Conservation (phyloP, 2,113 vertebrate species). For the Cebus imitator region DNA sequence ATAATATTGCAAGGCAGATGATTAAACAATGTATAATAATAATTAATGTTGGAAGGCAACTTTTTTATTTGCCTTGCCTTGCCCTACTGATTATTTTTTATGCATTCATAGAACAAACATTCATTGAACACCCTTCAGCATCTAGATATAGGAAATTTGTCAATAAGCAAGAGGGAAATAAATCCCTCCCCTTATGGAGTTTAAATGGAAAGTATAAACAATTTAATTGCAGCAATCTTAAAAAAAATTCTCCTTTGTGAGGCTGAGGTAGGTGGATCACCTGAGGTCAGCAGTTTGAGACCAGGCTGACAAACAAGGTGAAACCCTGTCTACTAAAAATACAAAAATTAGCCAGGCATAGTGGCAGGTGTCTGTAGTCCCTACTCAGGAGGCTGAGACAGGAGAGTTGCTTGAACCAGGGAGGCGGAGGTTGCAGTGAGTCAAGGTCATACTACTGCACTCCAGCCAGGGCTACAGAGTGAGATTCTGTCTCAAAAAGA, state of each 20-base stretch:
- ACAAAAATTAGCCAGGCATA: too few species aligned
- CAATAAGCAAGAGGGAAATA: neutral
- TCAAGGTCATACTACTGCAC: too few species aligned
- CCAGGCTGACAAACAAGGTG: too few species aligned
- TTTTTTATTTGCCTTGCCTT: neutral
- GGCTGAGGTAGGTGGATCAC: too few species aligned
- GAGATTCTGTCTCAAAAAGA: too few species aligned
- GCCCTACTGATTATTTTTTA: neutral
- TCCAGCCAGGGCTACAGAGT: too few species aligned
- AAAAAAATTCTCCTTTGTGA: neutral
- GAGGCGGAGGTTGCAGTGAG: too few species aligned
- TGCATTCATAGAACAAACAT: neutral
- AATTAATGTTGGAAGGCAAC: neutral
- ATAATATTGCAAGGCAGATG: neutral
- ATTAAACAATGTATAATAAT: neutral
- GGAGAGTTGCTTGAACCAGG: too few species aligned
- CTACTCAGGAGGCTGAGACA: too few species aligned
- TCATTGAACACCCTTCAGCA: rapidly evolving
- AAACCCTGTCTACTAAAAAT: too few species aligned
- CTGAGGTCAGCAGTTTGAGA: too few species aligned
- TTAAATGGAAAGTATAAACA: neutral
- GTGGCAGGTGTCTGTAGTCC: too few species aligned
- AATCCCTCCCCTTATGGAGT: neutral
- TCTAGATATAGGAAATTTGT: neutral
- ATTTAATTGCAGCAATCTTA: neutral